Percentiles rank a stretch among this genome's conserved stretches.
Conservation (phyloP, 2,797 vertebrate genomes). For the Bryconaethiops microstoma region DNA sequence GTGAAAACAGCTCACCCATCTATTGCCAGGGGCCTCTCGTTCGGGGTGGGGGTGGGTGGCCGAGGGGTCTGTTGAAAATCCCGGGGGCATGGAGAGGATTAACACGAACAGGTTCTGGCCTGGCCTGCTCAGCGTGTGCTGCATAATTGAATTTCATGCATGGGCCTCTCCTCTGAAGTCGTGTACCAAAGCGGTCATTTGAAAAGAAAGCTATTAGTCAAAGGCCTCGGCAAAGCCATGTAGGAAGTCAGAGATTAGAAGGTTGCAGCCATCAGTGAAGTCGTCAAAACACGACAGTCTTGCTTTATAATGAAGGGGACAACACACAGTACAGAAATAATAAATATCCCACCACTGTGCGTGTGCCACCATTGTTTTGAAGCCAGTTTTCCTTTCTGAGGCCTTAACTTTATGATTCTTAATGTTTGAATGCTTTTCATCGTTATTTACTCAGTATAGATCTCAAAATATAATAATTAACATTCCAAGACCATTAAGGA, state of each 20-base stretch:
- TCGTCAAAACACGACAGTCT: conserved; percentile 71
- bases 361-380: not conserved
- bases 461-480: too few relatives aligned
- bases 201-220: conserved; percentile 87
- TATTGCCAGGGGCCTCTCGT: conserved; percentile 16
- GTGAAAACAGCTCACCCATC: conserved; percentile 33
- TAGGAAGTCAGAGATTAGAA: conserved; percentile 79
- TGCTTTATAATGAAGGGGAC: conserved; percentile 57
- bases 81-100: conserved; percentile 66
- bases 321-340: conserved; percentile 34
- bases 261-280: conserved; percentile 61
- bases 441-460: too few relatives aligned
- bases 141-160: conserved; percentile 95
- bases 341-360: conserved; percentile 22
- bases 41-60: conserved; percentile 39
- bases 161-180: conserved; percentile 90
- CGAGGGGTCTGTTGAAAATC: conserved; percentile 66
- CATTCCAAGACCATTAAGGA: too few relatives aligned
- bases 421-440: not conserved
- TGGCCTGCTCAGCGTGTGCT: conserved; percentile 83
- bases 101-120: conserved; percentile 72
- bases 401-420: not conserved
- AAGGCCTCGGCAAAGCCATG: conserved; percentile 69
- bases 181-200: conserved; percentile 91
- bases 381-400: not conserved